Conservation (phyloP, 2,113 vertebrate species). For the Leptodactylus fuscus region DNA sequence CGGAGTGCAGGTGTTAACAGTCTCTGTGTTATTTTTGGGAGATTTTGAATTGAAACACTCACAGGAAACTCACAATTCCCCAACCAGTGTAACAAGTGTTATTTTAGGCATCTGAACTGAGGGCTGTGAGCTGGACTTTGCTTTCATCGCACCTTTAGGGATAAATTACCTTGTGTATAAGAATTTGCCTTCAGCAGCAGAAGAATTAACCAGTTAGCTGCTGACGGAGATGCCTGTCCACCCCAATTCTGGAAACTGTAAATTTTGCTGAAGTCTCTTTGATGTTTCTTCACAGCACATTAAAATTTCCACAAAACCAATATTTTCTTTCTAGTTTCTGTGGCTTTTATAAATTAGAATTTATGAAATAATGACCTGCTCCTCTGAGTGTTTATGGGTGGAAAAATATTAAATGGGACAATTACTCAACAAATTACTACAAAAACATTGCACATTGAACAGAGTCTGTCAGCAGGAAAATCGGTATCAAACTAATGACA, state of each 20-base stretch:
- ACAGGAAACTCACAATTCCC: constrained; percentile 77
- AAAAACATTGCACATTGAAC: too few species aligned
- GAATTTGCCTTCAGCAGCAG: constrained; percentile 64
- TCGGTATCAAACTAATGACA: too few species aligned
- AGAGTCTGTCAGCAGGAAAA: too few species aligned
- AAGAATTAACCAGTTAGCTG: constrained; percentile 25
- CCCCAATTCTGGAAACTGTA: not conserved
- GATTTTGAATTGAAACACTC: constrained; percentile 76
- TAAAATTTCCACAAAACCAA: not conserved
- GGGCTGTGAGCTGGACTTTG: constrained; percentile 69
- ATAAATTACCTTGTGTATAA: constrained; percentile 64
- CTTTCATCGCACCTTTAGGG: constrained; percentile 78
- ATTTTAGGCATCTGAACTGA: constrained; percentile 82
- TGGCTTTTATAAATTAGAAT: not conserved
- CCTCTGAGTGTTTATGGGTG: too few species aligned
- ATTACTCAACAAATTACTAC: too few species aligned
- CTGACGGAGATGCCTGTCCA: not conserved
- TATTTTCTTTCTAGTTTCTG: constrained; percentile 2
- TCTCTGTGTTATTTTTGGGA: constrained; percentile 80
- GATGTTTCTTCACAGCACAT: not conserved
- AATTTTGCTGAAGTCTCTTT: not conserved
- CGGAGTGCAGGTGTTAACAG: constrained; percentile 80
- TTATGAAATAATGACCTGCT: not conserved
- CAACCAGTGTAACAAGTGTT: constrained; percentile 79
- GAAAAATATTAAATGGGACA: too few species aligned